phyloP scores from a whole-genome alignment of 2,888 invertebrate species.

The Trisateles emortualis region DNA sequence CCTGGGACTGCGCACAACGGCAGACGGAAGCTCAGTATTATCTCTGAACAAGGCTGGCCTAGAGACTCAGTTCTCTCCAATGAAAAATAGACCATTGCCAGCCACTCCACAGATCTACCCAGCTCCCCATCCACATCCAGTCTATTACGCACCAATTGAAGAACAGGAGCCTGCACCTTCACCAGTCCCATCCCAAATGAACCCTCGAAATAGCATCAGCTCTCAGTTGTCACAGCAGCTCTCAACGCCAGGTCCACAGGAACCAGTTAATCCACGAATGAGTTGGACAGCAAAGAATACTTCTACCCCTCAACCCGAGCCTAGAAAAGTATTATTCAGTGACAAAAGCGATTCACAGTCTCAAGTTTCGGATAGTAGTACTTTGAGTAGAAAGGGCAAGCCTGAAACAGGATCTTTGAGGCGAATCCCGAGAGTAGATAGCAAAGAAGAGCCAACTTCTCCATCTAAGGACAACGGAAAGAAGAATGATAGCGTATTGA shows the following conservation, averaged over 20 bases:
- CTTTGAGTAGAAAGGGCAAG: constrained; percentile 79
- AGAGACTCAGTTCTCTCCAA: constrained; percentile 84
- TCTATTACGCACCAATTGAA: constrained; percentile 85
- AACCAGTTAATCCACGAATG: constrained; percentile 80
- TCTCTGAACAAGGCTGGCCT: constrained; percentile 91
- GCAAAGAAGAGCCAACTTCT: constrained; percentile 68
- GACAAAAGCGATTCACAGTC: constrained; percentile 72
- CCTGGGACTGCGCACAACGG: constrained; percentile 93
- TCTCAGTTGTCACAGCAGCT: constrained; percentile 81
- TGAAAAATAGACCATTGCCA: constrained; percentile 89
- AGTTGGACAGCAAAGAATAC: constrained; percentile 84
- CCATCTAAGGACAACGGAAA: constrained; percentile 75
- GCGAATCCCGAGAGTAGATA: constrained; percentile 69
- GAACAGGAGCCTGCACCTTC: constrained; percentile 83
- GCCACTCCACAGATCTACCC: constrained; percentile 86
- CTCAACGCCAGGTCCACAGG: constrained; percentile 82
- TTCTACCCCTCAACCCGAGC: constrained; percentile 80
- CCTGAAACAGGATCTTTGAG: constrained; percentile 84
- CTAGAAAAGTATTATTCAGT: constrained; percentile 75
- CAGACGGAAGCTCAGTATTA: constrained; percentile 93
- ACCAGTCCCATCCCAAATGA: constrained; percentile 77
- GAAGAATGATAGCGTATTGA: constrained; percentile 70
- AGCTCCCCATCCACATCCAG: constrained; percentile 75
- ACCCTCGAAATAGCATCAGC: constrained; percentile 82
- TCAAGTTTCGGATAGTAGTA: constrained; percentile 71